A percentile compares a stretch with the other conserved stretches of the same genome.
Conservation (phyloP, 2,797 vertebrate species). For the Anabas testudineus region DNA sequence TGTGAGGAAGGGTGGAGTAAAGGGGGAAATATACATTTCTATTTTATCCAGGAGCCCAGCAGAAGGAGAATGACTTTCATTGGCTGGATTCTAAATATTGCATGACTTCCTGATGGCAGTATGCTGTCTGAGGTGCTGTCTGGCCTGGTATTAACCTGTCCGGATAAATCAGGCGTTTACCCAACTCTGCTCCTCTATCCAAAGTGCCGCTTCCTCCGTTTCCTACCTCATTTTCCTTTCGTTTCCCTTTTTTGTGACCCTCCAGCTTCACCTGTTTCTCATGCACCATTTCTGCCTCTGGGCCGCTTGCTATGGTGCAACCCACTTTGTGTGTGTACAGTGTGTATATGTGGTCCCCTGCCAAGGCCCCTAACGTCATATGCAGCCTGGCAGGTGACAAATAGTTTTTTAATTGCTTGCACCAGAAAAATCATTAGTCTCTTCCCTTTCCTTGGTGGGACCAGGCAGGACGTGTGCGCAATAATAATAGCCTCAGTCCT, state of each 20-base stretch:
- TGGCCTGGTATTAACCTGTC: conserved; percentile 87
- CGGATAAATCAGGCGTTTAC: conserved; percentile 85
- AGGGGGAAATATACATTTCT: conserved; percentile 70
- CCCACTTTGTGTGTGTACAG: conserved; percentile 49
- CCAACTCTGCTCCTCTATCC: conserved; percentile 57
- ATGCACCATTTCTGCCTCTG: conserved; percentile 50
- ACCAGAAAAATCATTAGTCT: conserved; percentile 92
- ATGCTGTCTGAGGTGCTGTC: conserved; percentile 82
- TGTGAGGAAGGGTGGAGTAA: conserved; percentile 8
- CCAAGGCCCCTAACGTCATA: conserved; percentile 81
- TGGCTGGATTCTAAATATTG: conserved; percentile 85
- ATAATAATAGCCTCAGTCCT: conserved; percentile 84
- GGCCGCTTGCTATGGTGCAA: conserved; percentile 18
- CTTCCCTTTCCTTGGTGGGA: conserved; percentile 85
- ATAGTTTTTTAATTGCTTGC: conserved; percentile 95
- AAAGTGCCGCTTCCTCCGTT: conserved; percentile 46
- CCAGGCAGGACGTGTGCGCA: conserved; percentile 81
- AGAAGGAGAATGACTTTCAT: conserved; percentile 82
- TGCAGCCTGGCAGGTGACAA: conserved; percentile 89
- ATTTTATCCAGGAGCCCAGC: conserved; percentile 76
- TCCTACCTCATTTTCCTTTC: conserved; percentile 29
- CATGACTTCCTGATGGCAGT: conserved; percentile 85
- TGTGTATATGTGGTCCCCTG: conserved; percentile 67
- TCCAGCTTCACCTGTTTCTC: conserved; percentile 51
- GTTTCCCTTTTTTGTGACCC: conserved; percentile 30